phyloP scores from a whole-genome alignment of 2,113 vertebrate genomes.

The Rhinoderma darwinii region DNA sequence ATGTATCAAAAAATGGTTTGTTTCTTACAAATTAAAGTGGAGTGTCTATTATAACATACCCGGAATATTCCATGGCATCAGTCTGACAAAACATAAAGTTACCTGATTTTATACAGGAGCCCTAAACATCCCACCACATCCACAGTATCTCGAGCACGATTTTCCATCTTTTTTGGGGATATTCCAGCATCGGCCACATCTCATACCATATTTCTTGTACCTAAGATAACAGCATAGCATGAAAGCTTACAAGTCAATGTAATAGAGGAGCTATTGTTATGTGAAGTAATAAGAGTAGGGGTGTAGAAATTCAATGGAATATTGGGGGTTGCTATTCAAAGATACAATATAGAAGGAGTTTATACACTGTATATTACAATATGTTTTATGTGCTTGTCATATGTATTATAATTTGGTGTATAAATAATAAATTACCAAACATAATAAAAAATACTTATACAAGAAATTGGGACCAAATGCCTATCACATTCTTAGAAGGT shows the following conservation, averaged over 20 bases:
- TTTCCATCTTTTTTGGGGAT: slow-evolving; percentile 86
- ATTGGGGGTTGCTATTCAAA: too few relatives aligned
- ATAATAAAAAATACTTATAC: too few relatives aligned
- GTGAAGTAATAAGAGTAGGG: not conserved
- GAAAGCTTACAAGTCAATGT: not conserved
- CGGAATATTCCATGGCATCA: not conserved
- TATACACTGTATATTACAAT: too few relatives aligned
- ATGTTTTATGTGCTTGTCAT: too few relatives aligned
- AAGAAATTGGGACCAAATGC: too few relatives aligned
- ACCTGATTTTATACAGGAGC: not conserved
- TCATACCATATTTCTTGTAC: slow-evolving; percentile 89
- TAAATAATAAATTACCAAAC: too few relatives aligned
- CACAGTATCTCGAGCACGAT: slow-evolving; percentile 74
- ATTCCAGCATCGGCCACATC: slow-evolving; percentile 85
- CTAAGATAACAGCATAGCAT: slow-evolving; percentile 66
- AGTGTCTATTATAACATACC: not conserved
- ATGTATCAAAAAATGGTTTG: not conserved
- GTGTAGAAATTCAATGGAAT: too few relatives aligned
- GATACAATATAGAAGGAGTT: too few relatives aligned
- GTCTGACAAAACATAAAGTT: not conserved
- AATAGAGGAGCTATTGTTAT: not conserved
- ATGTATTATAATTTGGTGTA: too few relatives aligned
- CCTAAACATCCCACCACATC: slow-evolving; percentile 74
- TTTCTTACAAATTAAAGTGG: too few relatives aligned
- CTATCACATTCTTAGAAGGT: too few relatives aligned